phyloP scores from a whole-genome alignment of 2,797 vertebrate species.

The Synanceia verrucosa region DNA sequence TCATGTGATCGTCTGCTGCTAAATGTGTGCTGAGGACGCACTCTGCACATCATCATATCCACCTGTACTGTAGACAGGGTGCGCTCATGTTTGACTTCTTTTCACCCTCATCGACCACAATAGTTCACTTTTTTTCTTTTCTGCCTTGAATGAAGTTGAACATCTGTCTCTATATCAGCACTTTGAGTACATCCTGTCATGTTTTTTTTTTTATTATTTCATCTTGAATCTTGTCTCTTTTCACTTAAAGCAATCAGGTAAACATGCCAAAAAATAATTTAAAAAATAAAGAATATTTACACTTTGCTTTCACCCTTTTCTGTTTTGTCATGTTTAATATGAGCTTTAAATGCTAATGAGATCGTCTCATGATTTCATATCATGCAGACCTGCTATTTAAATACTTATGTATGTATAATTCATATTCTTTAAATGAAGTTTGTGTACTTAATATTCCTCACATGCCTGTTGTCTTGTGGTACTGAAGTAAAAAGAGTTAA shows the following conservation, averaged over 20 bases:
- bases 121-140: background rate
- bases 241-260: slow-evolving; percentile 35
- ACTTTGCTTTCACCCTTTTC: background rate
- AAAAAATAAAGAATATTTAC: slow-evolving; percentile 50
- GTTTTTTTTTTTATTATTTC: slow-evolving; percentile 16
- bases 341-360: background rate
- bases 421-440: no score
- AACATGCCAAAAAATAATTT: slow-evolving; percentile 45
- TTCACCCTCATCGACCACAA: background rate
- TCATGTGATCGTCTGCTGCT: slow-evolving; percentile 50
- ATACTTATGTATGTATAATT: background rate
- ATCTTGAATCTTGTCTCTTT: background rate
- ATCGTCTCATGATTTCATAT: background rate
- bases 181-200: slow-evolving; percentile 5
- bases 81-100: background rate
- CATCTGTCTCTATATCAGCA: background rate
- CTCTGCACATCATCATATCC: slow-evolving; percentile 12
- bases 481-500: background rate
- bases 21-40: slow-evolving; percentile 21
- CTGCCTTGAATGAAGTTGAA: background rate
- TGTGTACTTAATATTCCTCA: no score
- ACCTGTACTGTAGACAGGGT: slow-evolving; percentile 31
- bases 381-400: background rate
- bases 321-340: background rate
- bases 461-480: background rate